A percentile compares a stretch with the other conserved stretches of the same genome.
phyloP scores from a whole-genome alignment of 64 coral and sea anemone genomes.

The Catalaphyllia jardinei region DNA sequence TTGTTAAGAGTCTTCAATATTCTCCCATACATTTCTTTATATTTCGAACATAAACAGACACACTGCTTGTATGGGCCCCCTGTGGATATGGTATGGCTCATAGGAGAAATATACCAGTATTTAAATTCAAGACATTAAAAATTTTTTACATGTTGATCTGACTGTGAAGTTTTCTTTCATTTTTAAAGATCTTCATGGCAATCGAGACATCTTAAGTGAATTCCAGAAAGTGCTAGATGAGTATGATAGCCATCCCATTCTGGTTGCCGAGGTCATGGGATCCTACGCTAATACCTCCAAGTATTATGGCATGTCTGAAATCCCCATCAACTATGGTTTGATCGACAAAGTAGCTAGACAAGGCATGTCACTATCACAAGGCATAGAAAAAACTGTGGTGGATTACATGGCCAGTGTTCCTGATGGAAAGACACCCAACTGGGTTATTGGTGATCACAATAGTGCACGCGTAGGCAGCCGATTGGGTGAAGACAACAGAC shows the following conservation, averaged over 20 bases:
- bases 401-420: conserved; percentile 48
- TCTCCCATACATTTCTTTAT: no score
- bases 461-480: conserved; percentile 26
- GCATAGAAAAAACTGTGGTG: conserved; percentile 45
- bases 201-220: conserved; percentile 50
- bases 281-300: neutral
- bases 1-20: no score
- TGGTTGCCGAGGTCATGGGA: conserved; percentile 64
- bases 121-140: no score
- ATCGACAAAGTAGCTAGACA: conserved; percentile 14
- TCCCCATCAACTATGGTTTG: conserved; percentile 42
- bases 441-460: conserved; percentile 33
- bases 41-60: no score
- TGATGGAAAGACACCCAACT: conserved; percentile 40
- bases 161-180: neutral
- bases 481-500: conserved; percentile 1
- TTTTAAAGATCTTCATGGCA: conserved; percentile 64
- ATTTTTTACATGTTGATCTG: neutral
- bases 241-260: neutral
- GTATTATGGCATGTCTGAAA: conserved; percentile 50
- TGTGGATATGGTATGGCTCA: no score
- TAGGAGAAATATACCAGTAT: no score
- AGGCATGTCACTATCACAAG: conserved; percentile 9
- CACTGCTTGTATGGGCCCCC: no score
- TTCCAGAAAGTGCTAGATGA: conserved; percentile 63